Base-by-base conservation (phyloP, 2,113 vertebrate species). In the Uria aalge region DNA sequence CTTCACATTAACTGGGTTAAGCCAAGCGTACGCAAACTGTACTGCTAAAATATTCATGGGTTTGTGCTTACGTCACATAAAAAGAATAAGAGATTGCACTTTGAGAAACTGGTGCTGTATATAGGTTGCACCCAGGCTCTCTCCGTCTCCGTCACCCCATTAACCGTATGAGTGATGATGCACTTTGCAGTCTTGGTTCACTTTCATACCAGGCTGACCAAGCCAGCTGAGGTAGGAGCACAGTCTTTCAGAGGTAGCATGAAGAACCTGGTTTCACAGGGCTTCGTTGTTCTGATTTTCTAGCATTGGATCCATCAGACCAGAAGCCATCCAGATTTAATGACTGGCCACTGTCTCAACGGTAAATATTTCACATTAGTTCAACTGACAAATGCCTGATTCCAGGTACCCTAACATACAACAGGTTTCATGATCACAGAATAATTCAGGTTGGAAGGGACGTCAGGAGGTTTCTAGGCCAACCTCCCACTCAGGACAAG, bases 41-140 rank as follows among this genome's bases (percentile, higher is more conserved):
- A 75, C 45, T 91, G 82, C 67, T 95, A 68, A 96, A 96, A 81
- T 53, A 95, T 90, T 96, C 48, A 95, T 62, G 47, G 43, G 22
- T 78, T 90, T 93, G 85, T 13, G 12, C 74, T 90, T 79, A 43
- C 0, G 0, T 89, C 89, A 88, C 90, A 84, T 83, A 96, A 92
- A 75, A 87, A 30, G 50, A 66, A 4, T 29, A 83, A 40, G 50
- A 91, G 36, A 83, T 10, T 10, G 16, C 82, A 62, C 72, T 88
- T 64, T 48, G 57, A 96, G 92, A 85, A 95, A 84, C 55, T 32
- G 29, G 38, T 85, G 66, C 74, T n/a, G 26, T 34, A 47, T 0
- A 0, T 1, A 67, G 43, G 36, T 47, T 24, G 59, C 47, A 74
- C 11, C 64, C 16, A 64, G 34, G 22, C 38, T 80, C 71, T 15